A percentile compares a stretch with the other conserved stretches of the same genome.
These are phyloP conservation scores for Polypterus bichir DNA, from an alignment of 2,113 vertebrate genomes.

Conservation along the genomic window DNA sequence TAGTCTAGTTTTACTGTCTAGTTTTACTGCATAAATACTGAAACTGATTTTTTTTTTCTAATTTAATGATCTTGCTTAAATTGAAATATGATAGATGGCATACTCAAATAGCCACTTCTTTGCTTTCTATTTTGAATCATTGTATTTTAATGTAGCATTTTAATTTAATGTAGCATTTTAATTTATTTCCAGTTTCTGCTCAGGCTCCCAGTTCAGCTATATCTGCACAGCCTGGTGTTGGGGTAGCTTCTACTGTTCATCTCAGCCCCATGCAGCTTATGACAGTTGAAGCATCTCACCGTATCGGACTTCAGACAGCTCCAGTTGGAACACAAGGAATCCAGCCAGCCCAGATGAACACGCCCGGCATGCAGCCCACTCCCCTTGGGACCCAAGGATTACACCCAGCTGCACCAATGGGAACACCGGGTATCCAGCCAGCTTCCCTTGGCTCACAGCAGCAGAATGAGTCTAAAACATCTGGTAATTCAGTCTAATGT, in stretches of 20 bases:
- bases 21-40: too few relatives aligned
- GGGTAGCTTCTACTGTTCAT: conserved; percentile 87
- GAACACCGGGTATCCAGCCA: conserved; percentile 74
- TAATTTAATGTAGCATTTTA: too few relatives aligned
- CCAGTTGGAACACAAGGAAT: conserved; percentile 84
- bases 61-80: too few relatives aligned
- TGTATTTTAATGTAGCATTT: too few relatives aligned
- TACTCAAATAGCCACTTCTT: too few relatives aligned
- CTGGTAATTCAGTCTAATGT: conserved; percentile 47
- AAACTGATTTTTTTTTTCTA: too few relatives aligned
- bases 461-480: conserved; percentile 68
- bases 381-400: conserved; percentile 77
- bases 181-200: conserved; percentile 61
- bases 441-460: conserved; percentile 59
- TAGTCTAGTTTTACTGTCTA: too few relatives aligned
- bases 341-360: conserved; percentile 67
- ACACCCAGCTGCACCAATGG: conserved; percentile 67
- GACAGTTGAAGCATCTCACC: conserved; percentile 74
- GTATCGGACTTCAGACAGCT: conserved; percentile 79
- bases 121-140: too few relatives aligned
- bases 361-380: conserved; percentile 79
- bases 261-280: conserved; percentile 96
- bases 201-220: conserved; percentile 83
- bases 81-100: too few relatives aligned
- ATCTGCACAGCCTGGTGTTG: conserved; percentile 75